Base-by-base conservation (phyloP, 1,140 invertebrate species). In the Leptinotarsa texana region DNA sequence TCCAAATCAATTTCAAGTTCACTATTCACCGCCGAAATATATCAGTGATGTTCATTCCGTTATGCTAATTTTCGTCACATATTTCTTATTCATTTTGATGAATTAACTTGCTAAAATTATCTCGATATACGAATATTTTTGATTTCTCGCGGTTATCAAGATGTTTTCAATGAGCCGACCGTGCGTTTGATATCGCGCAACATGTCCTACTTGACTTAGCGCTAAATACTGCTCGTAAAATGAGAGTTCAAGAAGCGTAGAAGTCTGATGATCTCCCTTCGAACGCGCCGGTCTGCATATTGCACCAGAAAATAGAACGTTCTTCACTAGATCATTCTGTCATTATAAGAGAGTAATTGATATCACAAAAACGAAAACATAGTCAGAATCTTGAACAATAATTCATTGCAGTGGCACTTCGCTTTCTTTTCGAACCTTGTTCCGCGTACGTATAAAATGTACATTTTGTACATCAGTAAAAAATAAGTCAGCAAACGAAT, bases 191-290 rank as follows among this genome's bases (percentile, higher is more conserved):
- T 69, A 47, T 69, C 17, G 48, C 33, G 68, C 48, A 69, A 47
- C 68, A 18, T 69, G 68, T 27, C 42, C 21, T 69, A 33, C 68
- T 69, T 69, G 68, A 48, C 33, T 69, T 42, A 11, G 47, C n/a
- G 21, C 21, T 48, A 69, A 69, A 69, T 48, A 49, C 51, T 57
- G 51, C 51, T 57, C 6, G 51, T 57, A 57, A 57, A 57, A 57
- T 57, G 17, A 57, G 51, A 57, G 51, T 57, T 57, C 51, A 15
- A 57, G 15, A 57, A 17, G 51, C 51, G 51, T 57, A 18, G 51
- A 42, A 57, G 51, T 57, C 51, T 57, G 15, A 57, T 17, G n/a
- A 18, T 57, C 51, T 57, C 17, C 13, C 51, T 2, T 57, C 51
- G 51, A 57, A 57, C 51, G n/a, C 51, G 51, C 17, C 51, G 17